Conservation (phyloP, 2,113 vertebrate species). For the Tiliqua scincoides region DNA sequence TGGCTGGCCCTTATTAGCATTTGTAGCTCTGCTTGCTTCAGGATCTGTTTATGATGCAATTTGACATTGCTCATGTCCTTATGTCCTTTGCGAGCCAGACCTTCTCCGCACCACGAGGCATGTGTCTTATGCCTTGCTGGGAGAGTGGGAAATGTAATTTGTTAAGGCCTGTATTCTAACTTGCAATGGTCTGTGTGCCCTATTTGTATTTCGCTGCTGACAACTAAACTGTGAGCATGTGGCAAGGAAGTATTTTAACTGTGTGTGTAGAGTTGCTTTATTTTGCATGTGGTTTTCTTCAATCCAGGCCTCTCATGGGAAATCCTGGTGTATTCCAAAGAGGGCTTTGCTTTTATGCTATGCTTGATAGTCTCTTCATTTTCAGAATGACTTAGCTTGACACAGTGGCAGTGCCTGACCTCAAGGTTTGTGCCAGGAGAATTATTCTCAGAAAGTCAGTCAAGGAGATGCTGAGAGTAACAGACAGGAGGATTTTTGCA, state of each 20-base stretch:
- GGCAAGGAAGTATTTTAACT: background rate
- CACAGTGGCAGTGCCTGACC: conserved; percentile 28
- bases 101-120: background rate
- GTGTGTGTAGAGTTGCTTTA: background rate
- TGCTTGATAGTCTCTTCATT: conserved; percentile 47
- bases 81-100: background rate
- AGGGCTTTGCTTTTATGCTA: conserved; percentile 21
- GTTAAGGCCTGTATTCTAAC: background rate
- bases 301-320: background rate
- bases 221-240: background rate
- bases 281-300: background rate
- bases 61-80: background rate
- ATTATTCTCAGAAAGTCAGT: conserved; percentile 42
- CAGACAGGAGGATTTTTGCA: conserved; percentile 3
- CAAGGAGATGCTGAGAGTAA: conserved; percentile 26
- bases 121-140: background rate
- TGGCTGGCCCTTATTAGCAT: no score
- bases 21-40: background rate
- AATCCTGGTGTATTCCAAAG: conserved; percentile 30
- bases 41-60: background rate
- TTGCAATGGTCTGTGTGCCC: background rate
- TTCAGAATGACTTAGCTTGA: conserved; percentile 58
- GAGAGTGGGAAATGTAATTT: background rate
- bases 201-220: background rate
- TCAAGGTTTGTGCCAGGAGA: conserved; percentile 40